Evolutionary conservation across 2,888 invertebrate genomes (phyloP).

Genomic region (Actias luna): DNA sequence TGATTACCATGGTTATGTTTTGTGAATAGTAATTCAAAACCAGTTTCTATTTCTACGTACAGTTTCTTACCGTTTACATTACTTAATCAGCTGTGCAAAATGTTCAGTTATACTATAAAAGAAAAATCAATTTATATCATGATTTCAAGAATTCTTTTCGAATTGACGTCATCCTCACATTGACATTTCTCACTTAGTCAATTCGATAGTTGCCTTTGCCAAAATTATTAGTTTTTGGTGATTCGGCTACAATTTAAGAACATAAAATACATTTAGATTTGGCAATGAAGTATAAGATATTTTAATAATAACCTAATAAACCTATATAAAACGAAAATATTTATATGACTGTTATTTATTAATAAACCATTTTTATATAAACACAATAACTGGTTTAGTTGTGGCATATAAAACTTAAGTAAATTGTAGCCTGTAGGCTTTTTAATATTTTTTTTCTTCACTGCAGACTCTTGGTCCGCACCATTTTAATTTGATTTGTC

Average conservation of each 20-base stretch:
- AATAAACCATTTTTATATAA: too few relatives aligned
- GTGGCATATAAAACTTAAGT: too few relatives aligned
- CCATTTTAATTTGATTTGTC: too few relatives aligned
- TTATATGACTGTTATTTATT: too few relatives aligned
- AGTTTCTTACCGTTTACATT: background rate
- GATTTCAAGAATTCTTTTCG: background rate
- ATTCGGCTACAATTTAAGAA: background rate
- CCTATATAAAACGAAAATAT: too few relatives aligned
- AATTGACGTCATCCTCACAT: background rate
- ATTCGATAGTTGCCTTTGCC: background rate
- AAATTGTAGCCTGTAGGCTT: too few relatives aligned
- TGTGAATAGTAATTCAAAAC: background rate
- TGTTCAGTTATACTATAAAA: background rate
- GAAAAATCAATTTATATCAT: background rate
- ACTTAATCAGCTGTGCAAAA: background rate
- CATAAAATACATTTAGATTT: background rate
- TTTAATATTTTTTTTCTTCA: too few relatives aligned
- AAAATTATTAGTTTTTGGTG: background rate
- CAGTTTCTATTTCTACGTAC: background rate
- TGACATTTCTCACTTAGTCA: slow-evolving; percentile 1
- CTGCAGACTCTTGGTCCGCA: too few relatives aligned
- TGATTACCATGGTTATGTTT: too few relatives aligned
- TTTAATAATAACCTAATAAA: background rate
- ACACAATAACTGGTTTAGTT: too few relatives aligned
- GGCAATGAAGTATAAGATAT: background rate